phyloP scores from a whole-genome alignment of 2,113 vertebrate genomes.

The Mustelus asterias region DNA sequence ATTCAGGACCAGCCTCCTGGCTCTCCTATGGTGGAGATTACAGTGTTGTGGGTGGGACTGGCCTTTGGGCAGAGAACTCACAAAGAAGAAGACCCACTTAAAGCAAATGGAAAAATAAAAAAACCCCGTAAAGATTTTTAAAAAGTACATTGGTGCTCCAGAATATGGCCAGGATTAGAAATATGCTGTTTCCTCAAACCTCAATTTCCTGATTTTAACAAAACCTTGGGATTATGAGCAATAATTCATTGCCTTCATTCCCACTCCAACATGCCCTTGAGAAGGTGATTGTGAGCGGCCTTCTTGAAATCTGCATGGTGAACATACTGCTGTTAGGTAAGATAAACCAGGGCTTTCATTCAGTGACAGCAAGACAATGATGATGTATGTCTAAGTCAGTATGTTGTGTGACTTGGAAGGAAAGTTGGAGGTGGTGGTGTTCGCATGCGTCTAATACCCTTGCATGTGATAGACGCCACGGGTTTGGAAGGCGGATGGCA shows the following conservation, averaged over 20 bases:
- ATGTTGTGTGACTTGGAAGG: not conserved
- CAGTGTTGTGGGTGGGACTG: too few species aligned
- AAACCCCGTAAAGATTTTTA: too few species aligned
- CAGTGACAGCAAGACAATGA: not conserved
- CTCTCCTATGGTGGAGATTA: too few species aligned
- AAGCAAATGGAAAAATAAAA: not conserved
- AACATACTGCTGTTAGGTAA: not conserved
- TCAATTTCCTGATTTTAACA: not conserved
- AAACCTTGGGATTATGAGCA: not conserved
- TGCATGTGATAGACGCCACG: not conserved
- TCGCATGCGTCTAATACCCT: not conserved
- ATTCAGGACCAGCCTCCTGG: too few species aligned
- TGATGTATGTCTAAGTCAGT: not conserved
- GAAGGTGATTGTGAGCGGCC: not conserved
- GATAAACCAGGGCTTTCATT: not conserved
- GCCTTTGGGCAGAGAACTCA: too few species aligned
- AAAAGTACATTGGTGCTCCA: not conserved
- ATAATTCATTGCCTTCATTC: not conserved
- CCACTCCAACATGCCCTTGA: not conserved
- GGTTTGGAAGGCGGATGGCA: not conserved
- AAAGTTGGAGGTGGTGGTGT: not conserved
- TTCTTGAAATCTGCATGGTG: not conserved
- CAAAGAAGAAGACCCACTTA: not conserved
- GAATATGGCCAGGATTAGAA: not conserved
- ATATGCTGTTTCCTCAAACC: not conserved